These are phyloP conservation scores for Amazona guildingii DNA, from an alignment of 2,113 vertebrate species.

Conservation along the genomic window DNA sequence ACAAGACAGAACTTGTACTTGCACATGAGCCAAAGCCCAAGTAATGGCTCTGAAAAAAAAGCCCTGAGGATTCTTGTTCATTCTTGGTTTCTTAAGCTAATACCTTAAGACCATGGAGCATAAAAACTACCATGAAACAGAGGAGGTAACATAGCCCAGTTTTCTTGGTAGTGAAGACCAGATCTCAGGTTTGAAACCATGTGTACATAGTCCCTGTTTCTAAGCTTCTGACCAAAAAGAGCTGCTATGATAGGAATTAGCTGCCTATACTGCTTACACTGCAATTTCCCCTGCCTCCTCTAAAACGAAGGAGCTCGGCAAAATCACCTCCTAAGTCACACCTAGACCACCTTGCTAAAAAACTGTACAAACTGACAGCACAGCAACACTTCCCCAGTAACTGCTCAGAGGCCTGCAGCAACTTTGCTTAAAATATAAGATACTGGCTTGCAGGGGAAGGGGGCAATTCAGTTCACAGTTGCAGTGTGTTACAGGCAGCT, in stretches of 20 bases:
- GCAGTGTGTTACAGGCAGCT: neutral
- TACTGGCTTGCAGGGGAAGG: neutral
- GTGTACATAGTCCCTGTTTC: neutral
- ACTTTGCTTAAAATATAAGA: neutral
- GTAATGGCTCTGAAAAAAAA: neutral
- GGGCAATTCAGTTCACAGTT: neutral
- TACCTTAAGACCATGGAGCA: neutral
- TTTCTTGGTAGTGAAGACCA: neutral
- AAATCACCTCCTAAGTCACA: neutral
- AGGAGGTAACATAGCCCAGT: neutral
- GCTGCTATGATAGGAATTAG: neutral
- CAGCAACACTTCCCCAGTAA: neutral
- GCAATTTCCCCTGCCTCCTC: neutral
- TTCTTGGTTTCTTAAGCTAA: neutral
- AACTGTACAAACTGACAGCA: neutral
- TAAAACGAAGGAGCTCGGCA: neutral
- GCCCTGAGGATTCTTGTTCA: neutral
- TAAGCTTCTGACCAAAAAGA: neutral
- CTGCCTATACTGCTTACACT: neutral
- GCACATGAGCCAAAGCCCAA: neutral
- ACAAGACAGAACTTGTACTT: neutral
- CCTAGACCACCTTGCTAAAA: neutral
- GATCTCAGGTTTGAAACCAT: neutral
- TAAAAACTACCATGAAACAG: neutral
- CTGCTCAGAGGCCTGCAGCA: neutral